Percentiles rank a stretch among this genome's conserved stretches.
Evolutionary conservation across 2,888 invertebrate genomes (phyloP).

Genomic region (Hofmannophila pseudospretella): DNA sequence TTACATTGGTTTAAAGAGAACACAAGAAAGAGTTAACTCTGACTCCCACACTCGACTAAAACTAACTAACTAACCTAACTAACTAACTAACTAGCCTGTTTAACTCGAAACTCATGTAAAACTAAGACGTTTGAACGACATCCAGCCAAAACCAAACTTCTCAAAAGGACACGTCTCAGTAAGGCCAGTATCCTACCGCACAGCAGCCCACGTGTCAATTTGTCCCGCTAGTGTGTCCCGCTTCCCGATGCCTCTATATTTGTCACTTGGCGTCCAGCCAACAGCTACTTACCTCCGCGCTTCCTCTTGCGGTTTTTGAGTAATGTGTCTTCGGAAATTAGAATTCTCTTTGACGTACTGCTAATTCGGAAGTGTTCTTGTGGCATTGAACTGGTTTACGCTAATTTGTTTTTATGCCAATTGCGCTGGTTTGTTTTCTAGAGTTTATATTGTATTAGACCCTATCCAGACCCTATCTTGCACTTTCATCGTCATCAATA

Average conservation of each 20-base stretch:
- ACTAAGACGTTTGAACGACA: not conserved
- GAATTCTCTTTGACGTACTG: not conserved
- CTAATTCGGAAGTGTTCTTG: not conserved
- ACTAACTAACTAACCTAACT: too few species aligned
- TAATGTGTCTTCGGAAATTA: not conserved
- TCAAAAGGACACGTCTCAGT: not conserved
- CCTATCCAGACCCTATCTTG: too few species aligned
- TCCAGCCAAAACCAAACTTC: not conserved
- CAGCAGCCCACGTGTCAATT: slow-evolving; percentile 4
- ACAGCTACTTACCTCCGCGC: slow-evolving; percentile 22
- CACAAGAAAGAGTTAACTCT: too few species aligned
- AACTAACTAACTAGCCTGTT: too few species aligned
- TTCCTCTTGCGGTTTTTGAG: slow-evolving; percentile 17
- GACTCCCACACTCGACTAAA: too few species aligned
- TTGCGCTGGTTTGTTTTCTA: not conserved
- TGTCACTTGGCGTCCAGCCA: slow-evolving; percentile 21
- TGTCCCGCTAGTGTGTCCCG: slow-evolving; percentile 2
- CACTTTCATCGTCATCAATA: too few species aligned
- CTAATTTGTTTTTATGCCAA: not conserved
- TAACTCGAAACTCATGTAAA: too few species aligned
- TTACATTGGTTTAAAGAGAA: too few species aligned
- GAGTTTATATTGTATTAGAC: too few species aligned
- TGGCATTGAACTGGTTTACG: slow-evolving; percentile 10
- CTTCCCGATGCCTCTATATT: slow-evolving; percentile 19
- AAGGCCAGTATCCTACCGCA: slow-evolving; percentile 1